Evolutionary conservation across 2,888 invertebrate genomes (phyloP).

Genomic region (Scelioninae gen. 1): DNA sequence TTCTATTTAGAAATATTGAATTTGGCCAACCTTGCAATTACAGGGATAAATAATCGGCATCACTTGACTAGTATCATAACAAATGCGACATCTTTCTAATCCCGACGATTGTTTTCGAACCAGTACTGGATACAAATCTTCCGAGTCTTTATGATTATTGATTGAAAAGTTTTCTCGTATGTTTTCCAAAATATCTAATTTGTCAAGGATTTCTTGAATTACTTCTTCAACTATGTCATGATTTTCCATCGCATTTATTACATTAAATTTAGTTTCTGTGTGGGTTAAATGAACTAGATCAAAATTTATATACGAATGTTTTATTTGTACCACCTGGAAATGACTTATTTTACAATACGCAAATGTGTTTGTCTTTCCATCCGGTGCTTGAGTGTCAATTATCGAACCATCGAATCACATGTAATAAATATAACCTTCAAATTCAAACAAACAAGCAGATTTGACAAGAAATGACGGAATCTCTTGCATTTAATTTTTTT

Average conservation of each 20-base stretch:
- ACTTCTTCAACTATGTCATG: constrained; percentile 70
- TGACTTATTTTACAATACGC: constrained; percentile 60
- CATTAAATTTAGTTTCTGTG: constrained; percentile 35
- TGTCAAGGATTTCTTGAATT: constrained; percentile 73
- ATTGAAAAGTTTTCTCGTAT: constrained; percentile 31
- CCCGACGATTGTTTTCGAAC: constrained; percentile 43
- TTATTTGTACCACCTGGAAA: constrained; percentile 65
- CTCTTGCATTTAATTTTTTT: not conserved
- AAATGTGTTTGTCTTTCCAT: constrained; percentile 45
- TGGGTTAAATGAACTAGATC: constrained; percentile 14
- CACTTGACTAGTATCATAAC: constrained; percentile 85
- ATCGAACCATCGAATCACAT: constrained; percentile 3
- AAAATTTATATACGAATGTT: constrained; percentile 48
- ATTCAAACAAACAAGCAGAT: constrained; percentile 29
- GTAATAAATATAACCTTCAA: constrained; percentile 59
- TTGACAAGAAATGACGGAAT: constrained; percentile 26
- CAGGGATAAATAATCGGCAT: constrained; percentile 85
- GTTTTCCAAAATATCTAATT: constrained; percentile 64
- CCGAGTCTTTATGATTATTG: constrained; percentile 1
- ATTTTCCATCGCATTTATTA: constrained; percentile 62
- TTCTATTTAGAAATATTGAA: no score
- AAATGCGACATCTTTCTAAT: constrained; percentile 83
- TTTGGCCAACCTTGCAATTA: constrained; percentile 85
- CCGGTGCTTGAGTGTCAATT: constrained; percentile 28
- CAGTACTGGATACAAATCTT: no score